phyloP scores from a whole-genome alignment of 2,113 vertebrate genomes.

The Phrynosoma blainvillii region DNA sequence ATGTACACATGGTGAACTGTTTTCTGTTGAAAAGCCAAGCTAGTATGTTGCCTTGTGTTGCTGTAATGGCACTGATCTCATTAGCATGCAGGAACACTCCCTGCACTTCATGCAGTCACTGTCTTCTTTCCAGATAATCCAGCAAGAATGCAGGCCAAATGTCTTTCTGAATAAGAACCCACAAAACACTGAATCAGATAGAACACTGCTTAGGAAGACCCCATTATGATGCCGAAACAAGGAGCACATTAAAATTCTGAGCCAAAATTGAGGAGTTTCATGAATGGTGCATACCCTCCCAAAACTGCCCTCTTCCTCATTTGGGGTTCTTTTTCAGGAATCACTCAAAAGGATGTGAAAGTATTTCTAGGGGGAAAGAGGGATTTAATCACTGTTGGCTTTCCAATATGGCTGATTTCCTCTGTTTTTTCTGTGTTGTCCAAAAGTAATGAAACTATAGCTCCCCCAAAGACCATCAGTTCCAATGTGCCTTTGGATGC shows the following conservation, averaged over 20 bases:
- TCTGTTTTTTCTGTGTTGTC: neutral
- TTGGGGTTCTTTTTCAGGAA: neutral
- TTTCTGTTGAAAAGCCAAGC: conserved; percentile 69
- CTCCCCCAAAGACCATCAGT: too few relatives aligned
- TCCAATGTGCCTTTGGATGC: neutral
- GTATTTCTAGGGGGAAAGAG: too few relatives aligned
- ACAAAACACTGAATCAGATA: conserved; percentile 59
- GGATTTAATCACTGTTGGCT: neutral
- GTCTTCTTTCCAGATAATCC: conserved; percentile 75
- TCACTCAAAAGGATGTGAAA: neutral
- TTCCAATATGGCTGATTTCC: neutral
- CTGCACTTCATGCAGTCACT: conserved; percentile 68
- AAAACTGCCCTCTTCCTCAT: neutral
- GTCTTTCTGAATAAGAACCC: conserved; percentile 67
- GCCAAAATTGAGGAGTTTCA: neutral
- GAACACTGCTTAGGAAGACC: conserved; percentile 48
- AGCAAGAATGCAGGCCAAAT: conserved; percentile 74
- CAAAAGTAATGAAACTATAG: neutral
- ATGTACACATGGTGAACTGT: conserved; percentile 63
- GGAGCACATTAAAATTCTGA: conserved; percentile 43
- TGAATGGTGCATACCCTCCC: neutral
- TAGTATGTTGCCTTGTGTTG: conserved; percentile 56
- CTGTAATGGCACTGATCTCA: conserved; percentile 70
- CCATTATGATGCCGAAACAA: conserved; percentile 54
- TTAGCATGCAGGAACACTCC: conserved; percentile 73